Conservation (phyloP, 2,797 vertebrate species). For the Chiroxiphia lanceolata region DNA sequence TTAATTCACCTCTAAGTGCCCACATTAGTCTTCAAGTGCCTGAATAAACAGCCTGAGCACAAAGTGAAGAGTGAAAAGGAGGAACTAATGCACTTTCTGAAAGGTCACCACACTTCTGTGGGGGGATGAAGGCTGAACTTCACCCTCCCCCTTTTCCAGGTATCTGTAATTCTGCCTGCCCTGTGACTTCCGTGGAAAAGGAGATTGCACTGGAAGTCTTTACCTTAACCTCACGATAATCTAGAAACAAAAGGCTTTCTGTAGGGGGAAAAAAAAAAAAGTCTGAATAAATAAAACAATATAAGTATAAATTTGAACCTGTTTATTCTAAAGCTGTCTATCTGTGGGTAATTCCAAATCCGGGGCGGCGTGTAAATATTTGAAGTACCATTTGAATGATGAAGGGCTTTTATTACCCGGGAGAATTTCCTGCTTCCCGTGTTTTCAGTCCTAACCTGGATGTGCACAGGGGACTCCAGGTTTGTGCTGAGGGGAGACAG, state of each 20-base stretch:
- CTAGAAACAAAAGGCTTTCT: not conserved
- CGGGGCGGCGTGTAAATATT: slow-evolving; percentile 43
- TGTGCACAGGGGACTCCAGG: slow-evolving; percentile 25
- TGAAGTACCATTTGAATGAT: slow-evolving; percentile 31
- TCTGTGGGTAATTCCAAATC: not conserved
- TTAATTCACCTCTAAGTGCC: not conserved
- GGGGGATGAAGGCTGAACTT: not conserved
- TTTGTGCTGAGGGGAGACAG: not conserved
- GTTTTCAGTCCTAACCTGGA: not conserved
- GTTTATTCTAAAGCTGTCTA: not conserved
- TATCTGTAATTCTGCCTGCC: not conserved
- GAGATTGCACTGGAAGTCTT: not conserved
- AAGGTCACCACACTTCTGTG: not conserved
- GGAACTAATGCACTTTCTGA: not conserved
- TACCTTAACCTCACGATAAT: not conserved
- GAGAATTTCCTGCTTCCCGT: slow-evolving; percentile 38
- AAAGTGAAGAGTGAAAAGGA: not conserved
- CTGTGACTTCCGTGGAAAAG: not conserved
- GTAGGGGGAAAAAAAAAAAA: not conserved
- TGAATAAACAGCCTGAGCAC: not conserved
- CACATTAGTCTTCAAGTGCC: not conserved
- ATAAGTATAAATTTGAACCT: not conserved
- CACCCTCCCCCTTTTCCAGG: not conserved
- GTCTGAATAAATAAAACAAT: not conserved
- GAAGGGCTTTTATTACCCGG: slow-evolving; percentile 23